Base-by-base conservation (phyloP, 2,113 vertebrate genomes). In the Mus musculus region DNA sequence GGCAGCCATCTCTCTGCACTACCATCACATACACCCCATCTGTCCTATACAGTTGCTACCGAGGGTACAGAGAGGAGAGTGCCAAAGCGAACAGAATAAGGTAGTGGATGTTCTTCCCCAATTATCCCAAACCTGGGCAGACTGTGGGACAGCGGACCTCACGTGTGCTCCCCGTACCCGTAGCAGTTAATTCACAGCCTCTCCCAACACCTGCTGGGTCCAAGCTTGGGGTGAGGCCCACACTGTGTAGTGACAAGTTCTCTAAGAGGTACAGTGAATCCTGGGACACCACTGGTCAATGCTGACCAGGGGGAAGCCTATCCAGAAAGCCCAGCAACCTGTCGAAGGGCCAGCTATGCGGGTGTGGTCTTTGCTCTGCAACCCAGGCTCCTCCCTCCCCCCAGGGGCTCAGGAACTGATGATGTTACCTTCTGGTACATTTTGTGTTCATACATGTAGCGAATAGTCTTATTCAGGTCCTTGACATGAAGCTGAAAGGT, bases 401-500 rank as follows among this genome's bases (percentile, higher is more conserved):
- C 16, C 84, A 22, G 67, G 28, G 1, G 0, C 67, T 77, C 67
- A 28, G n/a, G 13, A 9, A 46, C 89, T 2, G 36, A 49, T 0
- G 7, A 49, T 0, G 7, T 98, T 98, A 99, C 99, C 99, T 98
- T 98, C 20, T 3, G 98, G 98, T 99, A 99, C 96, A 98, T 99
- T 77, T 99, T 99, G 87, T 99, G 99, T 2, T 97, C 86, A 46
- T 98, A 98, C 99, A 99, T 99, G 97, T 99, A 99, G 39, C 42
- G 98, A 94, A 99, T 99, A 90, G 99, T 98, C 1, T 98, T 93
- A 84, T 99, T 99, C 95, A 99, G 98, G 93, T 99, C 99, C 36
- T 99, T 94, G 7, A 99, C 99, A 0, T 98, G 96, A 49, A 99
- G 99, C 99, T 99, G 95, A 93, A 98, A 98, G 91, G 97, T 7